Percentiles rank a stretch among this genome's conserved stretches.
These are phyloP conservation scores for Lasioglossum figueresi DNA, from an alignment of 2,888 invertebrate species.

Conservation along the genomic window DNA sequence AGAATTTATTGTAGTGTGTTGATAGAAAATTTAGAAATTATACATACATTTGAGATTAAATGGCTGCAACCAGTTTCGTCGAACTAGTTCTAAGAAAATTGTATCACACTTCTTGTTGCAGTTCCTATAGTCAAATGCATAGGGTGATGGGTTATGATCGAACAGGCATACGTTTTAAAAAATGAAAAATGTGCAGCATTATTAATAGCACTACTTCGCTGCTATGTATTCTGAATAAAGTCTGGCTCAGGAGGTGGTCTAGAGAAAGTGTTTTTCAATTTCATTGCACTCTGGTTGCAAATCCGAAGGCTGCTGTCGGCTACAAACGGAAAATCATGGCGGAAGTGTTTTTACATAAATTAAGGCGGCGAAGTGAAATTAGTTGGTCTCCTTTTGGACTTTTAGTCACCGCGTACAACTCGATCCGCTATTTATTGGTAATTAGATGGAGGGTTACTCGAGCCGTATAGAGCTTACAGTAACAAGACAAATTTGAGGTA, in stretches of 20 bases:
- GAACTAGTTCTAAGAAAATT: no score
- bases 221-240: no score
- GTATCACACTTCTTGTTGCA: background rate
- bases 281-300: background rate
- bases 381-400: background rate
- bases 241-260: background rate
- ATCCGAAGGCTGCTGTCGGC: background rate
- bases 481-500: slow-evolving; percentile 24
- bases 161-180: no score
- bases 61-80: no score
- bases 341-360: background rate
- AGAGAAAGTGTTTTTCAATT: background rate
- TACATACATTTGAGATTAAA: no score
- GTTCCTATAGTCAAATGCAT: background rate
- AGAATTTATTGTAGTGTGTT: no score
- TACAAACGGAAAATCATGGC: background rate
- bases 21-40: no score
- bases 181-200: background rate
- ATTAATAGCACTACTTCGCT: background rate
- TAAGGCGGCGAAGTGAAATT: background rate
- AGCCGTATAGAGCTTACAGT: background rate
- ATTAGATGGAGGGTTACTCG: background rate
- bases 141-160: no score
- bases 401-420: background rate
- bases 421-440: background rate